phyloP scores from a whole-genome alignment of 1,140 invertebrate species.

The Panulirus ornatus region DNA sequence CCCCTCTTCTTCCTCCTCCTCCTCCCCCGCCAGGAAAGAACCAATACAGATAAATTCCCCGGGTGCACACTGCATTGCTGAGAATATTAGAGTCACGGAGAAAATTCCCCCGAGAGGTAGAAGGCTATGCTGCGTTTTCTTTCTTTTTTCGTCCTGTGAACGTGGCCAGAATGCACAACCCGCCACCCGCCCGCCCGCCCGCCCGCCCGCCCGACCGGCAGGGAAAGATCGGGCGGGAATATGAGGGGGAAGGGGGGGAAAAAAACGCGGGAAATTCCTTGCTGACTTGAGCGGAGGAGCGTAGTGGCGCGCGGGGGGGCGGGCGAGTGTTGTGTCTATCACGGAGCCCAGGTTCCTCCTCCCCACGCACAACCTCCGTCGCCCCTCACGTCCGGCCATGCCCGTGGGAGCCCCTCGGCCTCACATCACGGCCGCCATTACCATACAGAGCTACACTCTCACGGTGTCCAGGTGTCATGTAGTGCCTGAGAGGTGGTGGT shows the following conservation, averaged over 20 bases:
- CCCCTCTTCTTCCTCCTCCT: too few species aligned
- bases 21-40: neutral
- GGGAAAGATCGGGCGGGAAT: neutral
- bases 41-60: neutral
- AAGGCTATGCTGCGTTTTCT: neutral
- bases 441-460: too few species aligned
- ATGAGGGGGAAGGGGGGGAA: neutral
- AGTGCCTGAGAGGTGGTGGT: too few species aligned
- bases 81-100: slow-evolving; percentile 19
- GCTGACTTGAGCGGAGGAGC: slow-evolving; percentile 10
- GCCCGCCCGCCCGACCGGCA: neutral
- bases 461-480: too few species aligned
- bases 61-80: neutral
- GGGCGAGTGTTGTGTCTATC: too few species aligned
- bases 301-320: neutral
- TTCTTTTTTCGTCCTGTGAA: neutral
- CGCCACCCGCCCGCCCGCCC: neutral
- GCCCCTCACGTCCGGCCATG: too few species aligned
- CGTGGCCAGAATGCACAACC: neutral
- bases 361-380: too few species aligned
- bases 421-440: too few species aligned
- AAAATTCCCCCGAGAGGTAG: neutral
- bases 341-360: too few species aligned
- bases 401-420: too few species aligned
- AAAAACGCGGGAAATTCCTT: slow-evolving; percentile 7